A percentile compares a stretch with the other conserved stretches of the same genome.
These are phyloP conservation scores for Serripes groenlandicus DNA, from an alignment of 2,888 invertebrate species.

Conservation along the genomic window DNA sequence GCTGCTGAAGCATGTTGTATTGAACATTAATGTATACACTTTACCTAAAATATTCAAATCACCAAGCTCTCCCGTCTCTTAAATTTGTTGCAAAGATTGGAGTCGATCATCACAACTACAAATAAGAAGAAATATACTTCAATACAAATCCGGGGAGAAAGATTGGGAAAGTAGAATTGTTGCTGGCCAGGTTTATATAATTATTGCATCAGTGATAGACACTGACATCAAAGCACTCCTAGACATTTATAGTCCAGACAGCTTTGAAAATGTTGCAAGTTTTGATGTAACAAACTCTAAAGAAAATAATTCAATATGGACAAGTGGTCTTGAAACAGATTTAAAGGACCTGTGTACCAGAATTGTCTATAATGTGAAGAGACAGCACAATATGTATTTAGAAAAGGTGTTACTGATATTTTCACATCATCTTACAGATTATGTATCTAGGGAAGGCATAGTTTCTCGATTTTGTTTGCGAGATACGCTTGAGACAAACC, in stretches of 20 bases:
- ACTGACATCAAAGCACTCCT: slow-evolving; percentile 23
- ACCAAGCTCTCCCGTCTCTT: slow-evolving; percentile 1
- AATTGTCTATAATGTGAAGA: slow-evolving; percentile 27
- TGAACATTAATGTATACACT: too few relatives aligned
- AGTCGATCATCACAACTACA: slow-evolving; percentile 20
- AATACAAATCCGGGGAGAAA: slow-evolving; percentile 10
- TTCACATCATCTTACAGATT: background rate
- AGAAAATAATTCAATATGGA: slow-evolving; percentile 25
- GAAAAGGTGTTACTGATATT: background rate
- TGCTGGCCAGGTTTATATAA: slow-evolving; percentile 12
- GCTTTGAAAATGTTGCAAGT: slow-evolving; percentile 14
- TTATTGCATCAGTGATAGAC: slow-evolving; percentile 29
- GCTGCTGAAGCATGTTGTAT: too few relatives aligned
- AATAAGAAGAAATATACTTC: slow-evolving; percentile 18
- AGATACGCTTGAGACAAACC: slow-evolving; percentile 27
- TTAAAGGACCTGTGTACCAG: slow-evolving; percentile 28
- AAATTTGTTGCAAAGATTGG: slow-evolving; percentile 10
- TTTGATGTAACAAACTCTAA: slow-evolving; percentile 36
- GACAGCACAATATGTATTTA: slow-evolving; percentile 19
- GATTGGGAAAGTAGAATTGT: slow-evolving; percentile 7
- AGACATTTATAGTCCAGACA: slow-evolving; percentile 26
- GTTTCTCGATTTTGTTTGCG: slow-evolving; percentile 24
- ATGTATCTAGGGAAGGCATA: background rate
- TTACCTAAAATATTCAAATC: slow-evolving; percentile 10
- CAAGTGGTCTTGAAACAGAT: background rate